Base-by-base conservation (phyloP, 2,888 invertebrate species). In the Aporophyla nigra region DNA sequence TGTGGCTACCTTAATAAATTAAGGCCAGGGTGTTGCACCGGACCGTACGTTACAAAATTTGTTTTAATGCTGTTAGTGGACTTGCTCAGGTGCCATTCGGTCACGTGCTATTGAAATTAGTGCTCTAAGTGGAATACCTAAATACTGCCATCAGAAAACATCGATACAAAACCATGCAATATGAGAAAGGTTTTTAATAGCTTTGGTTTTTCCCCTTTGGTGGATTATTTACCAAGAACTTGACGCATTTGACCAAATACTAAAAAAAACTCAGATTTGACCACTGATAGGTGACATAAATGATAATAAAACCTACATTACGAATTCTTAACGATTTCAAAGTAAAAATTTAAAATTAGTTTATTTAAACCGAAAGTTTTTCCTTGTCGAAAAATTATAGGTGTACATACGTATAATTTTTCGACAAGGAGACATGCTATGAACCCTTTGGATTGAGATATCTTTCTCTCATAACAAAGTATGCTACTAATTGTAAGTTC, bases 291-390 rank as follows among this genome's bases (percentile, higher is more conserved):
- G 12, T 59, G 14, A 58, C 14, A 40, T n/a, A 40, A 63, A 63
- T 53, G 24, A 53, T 62, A n/a, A 67, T 58, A 68, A 68, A 33
- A 33, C 14, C 21, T 14, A 54, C 40, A 51, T 51, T 9, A 62
- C 21, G 43, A 14, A 67, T 21, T 67, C 43, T 40, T 68, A 51
- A 79, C 71, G 58, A 78, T 68, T 83, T 78, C 62, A 21, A 58
- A 58, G 66, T 71, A 78, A 68, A 67, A 12, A 46, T 46, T 67
- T 27, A 27, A 12, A 53, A 1, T 27, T 19, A 65, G 16, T 49
- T 63, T 65, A 14, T 78, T 74, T n/a, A 5, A 77, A 24, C 21
- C 0, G 21, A 53, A 62, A 27, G 0, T 1, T 78, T 79, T 63
- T 71, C 71, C 80, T 69, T 21, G 1, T 56, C 0, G 1, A 76